Percentiles rank a stretch among this genome's conserved stretches.
Conservation (phyloP, 2,113 vertebrate species). For the Calidris pygmaea region DNA sequence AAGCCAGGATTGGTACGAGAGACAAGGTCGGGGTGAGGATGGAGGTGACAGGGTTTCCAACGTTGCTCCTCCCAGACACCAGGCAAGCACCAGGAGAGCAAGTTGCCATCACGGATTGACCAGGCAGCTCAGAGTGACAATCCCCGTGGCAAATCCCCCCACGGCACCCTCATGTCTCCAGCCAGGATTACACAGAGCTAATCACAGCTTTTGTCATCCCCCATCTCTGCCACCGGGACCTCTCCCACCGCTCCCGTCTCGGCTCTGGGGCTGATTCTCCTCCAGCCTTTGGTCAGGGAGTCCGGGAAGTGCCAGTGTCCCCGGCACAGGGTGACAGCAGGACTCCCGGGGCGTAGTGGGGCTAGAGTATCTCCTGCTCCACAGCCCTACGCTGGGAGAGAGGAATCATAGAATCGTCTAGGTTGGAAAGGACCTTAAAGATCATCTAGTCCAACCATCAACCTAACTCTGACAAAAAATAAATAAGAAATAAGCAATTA, state of each 20-base stretch:
- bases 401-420: too few relatives aligned
- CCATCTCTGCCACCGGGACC: neutral
- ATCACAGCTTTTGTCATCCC: neutral
- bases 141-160: neutral
- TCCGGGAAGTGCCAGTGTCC: neutral
- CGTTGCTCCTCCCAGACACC: neutral
- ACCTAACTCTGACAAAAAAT: too few relatives aligned
- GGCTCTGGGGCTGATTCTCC: neutral
- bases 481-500: too few relatives aligned
- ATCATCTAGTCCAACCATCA: too few relatives aligned
- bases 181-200: neutral
- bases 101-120: neutral
- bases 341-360: neutral
- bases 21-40: neutral
- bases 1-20: neutral
- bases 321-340: neutral
- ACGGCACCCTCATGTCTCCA: neutral
- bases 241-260: neutral
- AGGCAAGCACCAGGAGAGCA: neutral
- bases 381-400: neutral
- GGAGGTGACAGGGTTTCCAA: neutral
- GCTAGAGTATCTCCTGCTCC: neutral
- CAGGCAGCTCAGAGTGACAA: neutral
- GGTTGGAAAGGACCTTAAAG: too few relatives aligned
- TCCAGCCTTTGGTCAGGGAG: accelerated